Base-by-base conservation (phyloP, 2,888 invertebrate genomes). In the Teinopalpus imperialis region DNA sequence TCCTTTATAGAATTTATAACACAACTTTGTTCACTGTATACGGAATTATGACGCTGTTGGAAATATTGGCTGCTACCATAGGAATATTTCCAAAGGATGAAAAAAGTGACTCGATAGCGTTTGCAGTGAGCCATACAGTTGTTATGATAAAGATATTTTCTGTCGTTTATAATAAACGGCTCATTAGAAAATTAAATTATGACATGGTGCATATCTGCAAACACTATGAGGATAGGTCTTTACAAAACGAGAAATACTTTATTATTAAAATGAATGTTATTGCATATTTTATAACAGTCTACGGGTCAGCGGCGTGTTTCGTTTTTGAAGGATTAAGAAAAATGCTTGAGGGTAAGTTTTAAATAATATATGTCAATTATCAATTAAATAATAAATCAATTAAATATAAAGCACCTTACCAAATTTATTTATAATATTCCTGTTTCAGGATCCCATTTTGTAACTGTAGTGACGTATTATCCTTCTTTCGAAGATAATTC, bases 11-110 rank as follows among this genome's bases (percentile, higher is more conserved):
- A 57, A 32, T 66, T 18, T 73, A 64, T 44, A 68, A 54, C 35
- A 47, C 48, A 31, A 26, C 66, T 23, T 51, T 81, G 48, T 71
- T 78, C 51, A 59, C 65, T 29, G 49, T 66, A 12, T 87, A 78
- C 54, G 62, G 63, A 37, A 60, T 66, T 34, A 67, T 83, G 74
- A 82, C 85, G 18, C 39, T 79, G 45, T 61, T 86, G 32, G 88
- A 88, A 68, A 74, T 81, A 35, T 64, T 81, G 63, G 86, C 77
- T 0, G 78, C 70, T 1, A 24, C 69, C 8, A 56, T 69, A 41
- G 83, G 81, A 1, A 62, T 72, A 27, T 80, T 82, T 52, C 82
- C 88, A 4, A 66, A 73, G 40, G 81, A 83, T 45, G 85, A 87
- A 52, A 74, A 75, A 55, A 68, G 75, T 29, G 87, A 88, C 49